phyloP scores from a whole-genome alignment of 2,797 vertebrate species.

The Myiothlypis coronata region DNA sequence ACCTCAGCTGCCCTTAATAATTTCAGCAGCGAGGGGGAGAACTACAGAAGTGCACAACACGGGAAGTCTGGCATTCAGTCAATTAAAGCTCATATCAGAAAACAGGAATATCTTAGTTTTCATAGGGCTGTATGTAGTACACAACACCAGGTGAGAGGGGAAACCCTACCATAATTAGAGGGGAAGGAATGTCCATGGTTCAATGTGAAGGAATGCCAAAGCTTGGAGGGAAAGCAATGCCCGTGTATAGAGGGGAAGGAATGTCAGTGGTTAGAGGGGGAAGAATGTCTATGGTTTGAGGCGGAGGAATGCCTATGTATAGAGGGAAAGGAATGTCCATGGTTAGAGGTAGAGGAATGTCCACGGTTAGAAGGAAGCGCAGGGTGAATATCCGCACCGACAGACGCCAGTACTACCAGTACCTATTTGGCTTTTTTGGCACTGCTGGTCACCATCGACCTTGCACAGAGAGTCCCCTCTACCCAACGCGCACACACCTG shows the following conservation, averaged over 20 bases:
- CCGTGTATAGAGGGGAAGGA: too few species aligned
- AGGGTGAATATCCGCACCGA: rapidly evolving
- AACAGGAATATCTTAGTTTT: background rate
- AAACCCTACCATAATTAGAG: background rate
- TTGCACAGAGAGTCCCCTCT: rapidly evolving
- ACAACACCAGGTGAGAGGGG: rapidly evolving
- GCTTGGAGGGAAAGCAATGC: too few species aligned
- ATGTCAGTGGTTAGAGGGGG: too few species aligned
- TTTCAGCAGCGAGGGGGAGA: rapidly evolving
- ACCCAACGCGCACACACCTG: background rate
- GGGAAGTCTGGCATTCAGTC: rapidly evolving
- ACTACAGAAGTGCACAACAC: background rate
- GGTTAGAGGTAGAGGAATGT: rapidly evolving
- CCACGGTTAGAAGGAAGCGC: rapidly evolving
- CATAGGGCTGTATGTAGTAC: too few species aligned
- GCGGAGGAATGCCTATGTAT: rapidly evolving
- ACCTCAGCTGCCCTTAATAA: background rate
- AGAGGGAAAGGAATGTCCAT: too few species aligned
- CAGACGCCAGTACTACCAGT: rapidly evolving
- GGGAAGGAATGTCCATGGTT: rapidly evolving
- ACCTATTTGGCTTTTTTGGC: rapidly evolving
- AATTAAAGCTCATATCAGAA: background rate
- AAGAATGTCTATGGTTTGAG: rapidly evolving
- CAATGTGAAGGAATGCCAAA: too few species aligned
- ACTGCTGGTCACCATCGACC: rapidly evolving